phyloP scores from a whole-genome alignment of 2,888 invertebrate genomes.

The Troides aeacus region DNA sequence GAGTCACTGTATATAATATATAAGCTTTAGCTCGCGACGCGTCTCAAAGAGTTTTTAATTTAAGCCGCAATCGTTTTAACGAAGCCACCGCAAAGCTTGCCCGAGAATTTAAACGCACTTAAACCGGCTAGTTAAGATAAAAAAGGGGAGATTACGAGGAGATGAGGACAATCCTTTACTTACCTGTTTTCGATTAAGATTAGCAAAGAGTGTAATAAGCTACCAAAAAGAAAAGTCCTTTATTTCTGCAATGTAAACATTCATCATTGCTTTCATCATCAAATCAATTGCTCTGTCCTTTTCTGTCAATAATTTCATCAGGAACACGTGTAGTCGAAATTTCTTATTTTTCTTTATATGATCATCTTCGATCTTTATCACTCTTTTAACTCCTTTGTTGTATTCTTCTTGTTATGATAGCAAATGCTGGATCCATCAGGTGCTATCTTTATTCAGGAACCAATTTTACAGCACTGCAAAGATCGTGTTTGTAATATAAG shows the following conservation, averaged over 20 bases:
- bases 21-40: not conserved
- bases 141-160: constrained; percentile 13
- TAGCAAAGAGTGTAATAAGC: not conserved
- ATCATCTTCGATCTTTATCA: too few relatives aligned
- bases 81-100: constrained; percentile 21
- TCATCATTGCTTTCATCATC: too few relatives aligned
- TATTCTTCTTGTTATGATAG: too few relatives aligned
- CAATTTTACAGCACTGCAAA: too few relatives aligned
- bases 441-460: too few relatives aligned
- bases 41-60: constrained; percentile 21
- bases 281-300: not conserved
- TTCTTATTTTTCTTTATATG: too few relatives aligned
- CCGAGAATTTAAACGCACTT: constrained; percentile 21
- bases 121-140: constrained; percentile 20
- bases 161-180: constrained; percentile 11
- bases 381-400: too few relatives aligned
- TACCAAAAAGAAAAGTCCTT: not conserved
- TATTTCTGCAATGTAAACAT: too few relatives aligned
- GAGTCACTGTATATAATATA: not conserved
- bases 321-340: too few relatives aligned
- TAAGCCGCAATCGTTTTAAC: constrained; percentile 21
- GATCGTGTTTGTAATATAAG: too few relatives aligned
- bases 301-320: too few relatives aligned
- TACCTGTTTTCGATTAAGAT: constrained; percentile 9
- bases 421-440: too few relatives aligned